Conservation (phyloP, 2,113 vertebrate species). For the Tachycineta bicolor region DNA sequence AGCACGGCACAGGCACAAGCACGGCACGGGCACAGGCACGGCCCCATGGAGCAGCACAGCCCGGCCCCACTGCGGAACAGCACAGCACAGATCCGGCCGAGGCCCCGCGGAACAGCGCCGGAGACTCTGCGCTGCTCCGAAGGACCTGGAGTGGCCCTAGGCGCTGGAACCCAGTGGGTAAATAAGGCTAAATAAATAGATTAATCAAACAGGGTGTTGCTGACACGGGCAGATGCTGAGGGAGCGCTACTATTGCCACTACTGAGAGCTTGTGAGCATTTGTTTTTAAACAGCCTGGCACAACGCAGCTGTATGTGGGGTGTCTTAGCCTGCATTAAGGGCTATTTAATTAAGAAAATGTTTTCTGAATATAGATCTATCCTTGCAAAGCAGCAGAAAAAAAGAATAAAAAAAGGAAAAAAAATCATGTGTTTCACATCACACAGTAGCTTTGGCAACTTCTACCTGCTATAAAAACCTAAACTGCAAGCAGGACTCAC, state of each 20-base stretch:
- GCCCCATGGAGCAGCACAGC: too few relatives aligned
- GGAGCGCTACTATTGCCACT: not conserved
- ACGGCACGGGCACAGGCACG: too few relatives aligned
- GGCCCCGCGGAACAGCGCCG: too few relatives aligned
- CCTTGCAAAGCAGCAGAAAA: not conserved
- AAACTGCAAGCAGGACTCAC: not conserved
- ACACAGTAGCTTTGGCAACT: not conserved
- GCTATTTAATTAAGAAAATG: not conserved
- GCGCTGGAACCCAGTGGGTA: not conserved
- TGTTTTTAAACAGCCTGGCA: not conserved
- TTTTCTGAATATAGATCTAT: not conserved
- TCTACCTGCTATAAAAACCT: not conserved
- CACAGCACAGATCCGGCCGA: too few relatives aligned
- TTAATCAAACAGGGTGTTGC: not conserved
- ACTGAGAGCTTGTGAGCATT: rapidly evolving
- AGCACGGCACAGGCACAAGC: too few relatives aligned
- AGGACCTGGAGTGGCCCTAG: not conserved
- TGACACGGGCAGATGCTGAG: not conserved
- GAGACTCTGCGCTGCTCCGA: rapidly evolving
- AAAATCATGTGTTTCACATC: not conserved
- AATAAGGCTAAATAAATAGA: not conserved
- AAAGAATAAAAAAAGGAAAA: not conserved
- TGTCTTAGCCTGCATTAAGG: not conserved
- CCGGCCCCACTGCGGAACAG: too few relatives aligned
- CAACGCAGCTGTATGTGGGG: not conserved